A percentile compares a stretch with the other conserved stretches of the same genome.
Conservation (phyloP, 2,888 invertebrate species). For the Erannis defoliaria region DNA sequence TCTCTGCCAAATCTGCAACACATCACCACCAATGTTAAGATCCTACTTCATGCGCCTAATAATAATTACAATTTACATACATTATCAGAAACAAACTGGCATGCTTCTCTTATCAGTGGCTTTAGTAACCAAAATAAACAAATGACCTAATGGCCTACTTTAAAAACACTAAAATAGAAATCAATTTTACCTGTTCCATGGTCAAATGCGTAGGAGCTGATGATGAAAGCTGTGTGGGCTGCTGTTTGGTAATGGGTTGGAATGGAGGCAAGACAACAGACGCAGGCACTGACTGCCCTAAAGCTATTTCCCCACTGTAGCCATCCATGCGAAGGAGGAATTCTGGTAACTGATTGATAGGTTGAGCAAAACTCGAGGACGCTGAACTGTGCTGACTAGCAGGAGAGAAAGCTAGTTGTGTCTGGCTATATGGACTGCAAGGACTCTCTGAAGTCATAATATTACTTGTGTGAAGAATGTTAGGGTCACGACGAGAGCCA, state of each 20-base stretch:
- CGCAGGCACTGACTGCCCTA: slow-evolving; percentile 89
- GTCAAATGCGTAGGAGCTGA: slow-evolving; percentile 95
- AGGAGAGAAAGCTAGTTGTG: slow-evolving; percentile 88
- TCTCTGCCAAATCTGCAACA: slow-evolving; percentile 91
- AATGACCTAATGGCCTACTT: slow-evolving; percentile 13
- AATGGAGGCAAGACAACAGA: slow-evolving; percentile 83
- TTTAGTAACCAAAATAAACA: slow-evolving; percentile 15
- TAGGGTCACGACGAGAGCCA: slow-evolving; percentile 63
- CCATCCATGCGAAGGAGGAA: slow-evolving; percentile 89
- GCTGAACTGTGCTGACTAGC: slow-evolving; percentile 89
- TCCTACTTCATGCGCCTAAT: not conserved
- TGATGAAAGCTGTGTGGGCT: slow-evolving; percentile 91
- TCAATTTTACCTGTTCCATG: slow-evolving; percentile 87
- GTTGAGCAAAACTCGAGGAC: slow-evolving; percentile 79
- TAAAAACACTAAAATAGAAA: not conserved
- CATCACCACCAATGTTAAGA: slow-evolving; percentile 25
- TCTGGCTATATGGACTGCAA: slow-evolving; percentile 82
- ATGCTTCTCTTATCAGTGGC: slow-evolving; percentile 16
- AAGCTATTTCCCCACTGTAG: slow-evolving; percentile 81
- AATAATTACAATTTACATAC: slow-evolving; percentile 2
- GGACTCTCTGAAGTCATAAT: slow-evolving; percentile 74
- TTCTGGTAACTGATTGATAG: slow-evolving; percentile 86
- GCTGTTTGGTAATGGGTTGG: slow-evolving; percentile 70
- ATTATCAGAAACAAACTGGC: slow-evolving; percentile 17
- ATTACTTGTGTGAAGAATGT: slow-evolving; percentile 60